Conservation (phyloP, 2,113 vertebrate genomes). For the Megaptera novaeangliae region DNA sequence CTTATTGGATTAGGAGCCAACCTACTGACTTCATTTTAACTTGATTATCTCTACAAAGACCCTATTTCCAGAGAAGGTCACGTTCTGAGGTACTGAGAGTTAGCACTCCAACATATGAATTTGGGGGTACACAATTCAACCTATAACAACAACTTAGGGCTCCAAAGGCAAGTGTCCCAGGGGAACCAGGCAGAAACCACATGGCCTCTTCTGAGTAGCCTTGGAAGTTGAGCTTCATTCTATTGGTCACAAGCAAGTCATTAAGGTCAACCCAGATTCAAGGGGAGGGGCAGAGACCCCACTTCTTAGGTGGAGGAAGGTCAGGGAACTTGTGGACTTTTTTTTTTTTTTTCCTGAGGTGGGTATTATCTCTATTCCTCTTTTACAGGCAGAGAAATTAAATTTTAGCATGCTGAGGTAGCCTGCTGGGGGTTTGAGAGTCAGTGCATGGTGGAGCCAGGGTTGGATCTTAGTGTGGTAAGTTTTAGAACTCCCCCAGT, state of each 20-base stretch:
- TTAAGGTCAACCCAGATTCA: not conserved
- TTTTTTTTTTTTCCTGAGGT: not conserved
- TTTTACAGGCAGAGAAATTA: not conserved
- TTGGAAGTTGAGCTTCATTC: not conserved
- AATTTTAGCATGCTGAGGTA: not conserved
- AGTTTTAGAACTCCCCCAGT: not conserved
- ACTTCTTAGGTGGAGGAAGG: not conserved
- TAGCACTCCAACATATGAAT: not conserved
- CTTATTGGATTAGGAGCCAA: not conserved
- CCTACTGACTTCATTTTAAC: not conserved
- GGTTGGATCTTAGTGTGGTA: not conserved
- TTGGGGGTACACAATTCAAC: not conserved
- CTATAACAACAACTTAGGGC: not conserved
- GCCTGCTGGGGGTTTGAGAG: not conserved
- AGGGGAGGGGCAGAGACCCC: not conserved
- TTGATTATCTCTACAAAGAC: not conserved
- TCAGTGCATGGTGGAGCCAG: not conserved
- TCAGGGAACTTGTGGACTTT: not conserved
- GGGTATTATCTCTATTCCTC: not conserved
- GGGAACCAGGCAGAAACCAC: not conserved
- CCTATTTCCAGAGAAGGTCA: not conserved
- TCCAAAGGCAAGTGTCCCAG: not conserved
- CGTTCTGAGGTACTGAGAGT: not conserved
- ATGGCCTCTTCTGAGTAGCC: not conserved
- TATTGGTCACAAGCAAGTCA: not conserved